phyloP scores from a whole-genome alignment of 2,113 vertebrate genomes.

The Puntigrus tetrazona region DNA sequence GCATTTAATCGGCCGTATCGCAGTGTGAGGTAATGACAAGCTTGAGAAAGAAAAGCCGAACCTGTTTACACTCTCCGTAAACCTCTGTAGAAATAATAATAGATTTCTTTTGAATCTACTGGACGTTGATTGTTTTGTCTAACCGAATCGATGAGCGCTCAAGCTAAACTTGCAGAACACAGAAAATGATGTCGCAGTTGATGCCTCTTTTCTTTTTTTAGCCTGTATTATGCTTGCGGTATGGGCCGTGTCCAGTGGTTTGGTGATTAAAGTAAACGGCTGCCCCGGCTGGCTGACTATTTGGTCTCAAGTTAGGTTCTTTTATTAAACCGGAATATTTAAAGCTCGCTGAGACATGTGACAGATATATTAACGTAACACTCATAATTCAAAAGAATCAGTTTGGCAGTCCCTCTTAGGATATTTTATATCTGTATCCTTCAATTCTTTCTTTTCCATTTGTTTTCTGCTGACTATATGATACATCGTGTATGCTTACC shows the following conservation, averaged over 20 bases:
- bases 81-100: neutral
- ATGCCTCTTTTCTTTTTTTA: neutral
- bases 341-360: neutral
- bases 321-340: neutral
- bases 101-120: neutral
- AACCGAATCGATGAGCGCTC: neutral
- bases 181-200: neutral
- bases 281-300: neutral
- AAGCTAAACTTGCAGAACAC: neutral
- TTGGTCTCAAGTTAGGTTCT: neutral
- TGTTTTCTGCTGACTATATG: neutral
- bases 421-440: neutral
- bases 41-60: constrained; percentile 16
- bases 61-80: neutral
- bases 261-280: neutral
- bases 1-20: neutral
- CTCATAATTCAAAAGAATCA: neutral
- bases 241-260: neutral
- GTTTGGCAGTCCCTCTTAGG: neutral
- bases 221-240: neutral
- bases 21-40: constrained; percentile 22
- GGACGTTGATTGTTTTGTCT: neutral
- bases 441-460: neutral
- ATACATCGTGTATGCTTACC: neutral
- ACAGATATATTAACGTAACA: neutral